These are phyloP conservation scores for Saturnia japonica DNA, from an alignment of 2,888 invertebrate genomes.

Conservation along the genomic window DNA sequence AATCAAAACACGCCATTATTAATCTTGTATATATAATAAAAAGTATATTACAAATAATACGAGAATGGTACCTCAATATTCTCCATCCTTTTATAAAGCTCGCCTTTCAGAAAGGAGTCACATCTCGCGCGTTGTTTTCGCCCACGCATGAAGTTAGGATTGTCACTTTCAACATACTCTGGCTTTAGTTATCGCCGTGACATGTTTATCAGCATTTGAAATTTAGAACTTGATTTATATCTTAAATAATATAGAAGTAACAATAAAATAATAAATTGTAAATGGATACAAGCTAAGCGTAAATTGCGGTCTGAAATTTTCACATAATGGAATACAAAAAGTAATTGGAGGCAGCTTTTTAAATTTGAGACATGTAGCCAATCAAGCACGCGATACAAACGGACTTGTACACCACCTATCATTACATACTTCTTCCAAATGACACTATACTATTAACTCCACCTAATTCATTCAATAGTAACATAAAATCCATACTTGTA, in stretches of 20 bases:
- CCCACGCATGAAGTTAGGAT: slow-evolving; percentile 19
- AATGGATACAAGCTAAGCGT: not conserved
- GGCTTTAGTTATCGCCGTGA: not conserved
- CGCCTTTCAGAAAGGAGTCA: slow-evolving; percentile 19
- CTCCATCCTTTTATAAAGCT: slow-evolving; percentile 18
- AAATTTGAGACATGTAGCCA: not conserved
- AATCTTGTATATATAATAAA: slow-evolving; percentile 1
- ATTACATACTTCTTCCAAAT: too few species aligned
- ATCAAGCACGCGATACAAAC: too few species aligned
- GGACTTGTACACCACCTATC: too few species aligned
- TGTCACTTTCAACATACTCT: slow-evolving; percentile 3
- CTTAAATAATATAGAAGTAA: not conserved
- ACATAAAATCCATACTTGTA: too few species aligned
- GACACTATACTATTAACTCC: too few species aligned
- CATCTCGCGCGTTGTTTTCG: slow-evolving; percentile 17
- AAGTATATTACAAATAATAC: slow-evolving; percentile 18
- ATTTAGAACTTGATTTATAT: not conserved
- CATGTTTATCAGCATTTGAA: not conserved
- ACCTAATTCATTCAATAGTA: too few species aligned
- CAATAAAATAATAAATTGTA: not conserved
- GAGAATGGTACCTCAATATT: slow-evolving; percentile 11
- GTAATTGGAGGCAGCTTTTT: not conserved
- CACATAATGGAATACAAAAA: not conserved
- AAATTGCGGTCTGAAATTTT: not conserved
- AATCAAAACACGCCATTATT: not conserved